Conservation (phyloP, 2,888 invertebrate genomes). For the Sesia apiformis region DNA sequence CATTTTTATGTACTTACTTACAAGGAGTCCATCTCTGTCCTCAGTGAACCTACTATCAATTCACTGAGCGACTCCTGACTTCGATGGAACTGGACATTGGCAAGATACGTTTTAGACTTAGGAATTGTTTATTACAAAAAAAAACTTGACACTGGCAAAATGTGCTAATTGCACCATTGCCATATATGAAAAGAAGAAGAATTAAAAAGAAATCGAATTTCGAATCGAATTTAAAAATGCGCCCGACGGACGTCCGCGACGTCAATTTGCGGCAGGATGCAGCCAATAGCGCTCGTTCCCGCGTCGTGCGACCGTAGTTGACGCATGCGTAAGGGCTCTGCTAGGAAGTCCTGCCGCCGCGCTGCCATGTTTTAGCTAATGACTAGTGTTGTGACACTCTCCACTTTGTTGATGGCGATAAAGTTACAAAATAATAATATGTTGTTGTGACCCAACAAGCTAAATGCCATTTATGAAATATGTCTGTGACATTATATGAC, state of each 20-base stretch:
- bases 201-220: background rate
- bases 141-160: background rate
- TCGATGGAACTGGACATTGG: too few species aligned
- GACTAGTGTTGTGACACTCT: background rate
- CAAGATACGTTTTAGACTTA: too few species aligned
- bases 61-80: too few species aligned
- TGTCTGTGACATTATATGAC: too few species aligned
- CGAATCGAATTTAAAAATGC: slow-evolving; percentile 11
- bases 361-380: background rate
- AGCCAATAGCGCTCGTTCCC: slow-evolving; percentile 51
- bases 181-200: background rate
- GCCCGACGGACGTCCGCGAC: slow-evolving; percentile 50
- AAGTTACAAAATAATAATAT: too few species aligned
- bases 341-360: background rate
- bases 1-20: too few species aligned
- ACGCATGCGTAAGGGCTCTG: slow-evolving; percentile 9
- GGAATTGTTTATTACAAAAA: background rate
- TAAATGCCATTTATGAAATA: too few species aligned
- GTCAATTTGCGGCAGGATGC: slow-evolving; percentile 59
- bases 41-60: too few species aligned
- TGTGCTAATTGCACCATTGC: background rate
- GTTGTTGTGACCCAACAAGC: too few species aligned
- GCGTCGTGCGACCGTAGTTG: slow-evolving; percentile 22
- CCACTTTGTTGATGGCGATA: background rate
- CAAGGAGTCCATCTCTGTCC: too few species aligned